These are phyloP conservation scores for Agrilus planipennis DNA, from an alignment of 1,140 invertebrate genomes.

Conservation along the genomic window DNA sequence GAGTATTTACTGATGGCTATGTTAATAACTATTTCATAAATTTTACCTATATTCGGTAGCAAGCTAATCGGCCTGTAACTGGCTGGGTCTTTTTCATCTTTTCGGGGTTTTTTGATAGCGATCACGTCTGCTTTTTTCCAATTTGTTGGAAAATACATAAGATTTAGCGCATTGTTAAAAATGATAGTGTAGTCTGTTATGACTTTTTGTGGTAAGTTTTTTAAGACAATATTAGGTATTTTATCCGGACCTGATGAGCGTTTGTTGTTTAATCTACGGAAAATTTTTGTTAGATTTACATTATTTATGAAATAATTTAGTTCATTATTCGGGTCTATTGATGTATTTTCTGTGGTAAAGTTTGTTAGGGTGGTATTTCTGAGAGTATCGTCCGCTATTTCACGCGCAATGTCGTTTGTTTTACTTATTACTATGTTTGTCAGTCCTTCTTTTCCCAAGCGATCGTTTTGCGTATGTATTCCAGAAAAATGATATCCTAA, in stretches of 20 bases:
- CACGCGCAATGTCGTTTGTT: too few relatives aligned
- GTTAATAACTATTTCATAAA: constrained; percentile 23
- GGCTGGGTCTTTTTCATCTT: constrained; percentile 16
- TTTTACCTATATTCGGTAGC: constrained; percentile 25
- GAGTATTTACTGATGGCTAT: constrained; percentile 8
- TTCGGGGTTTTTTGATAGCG: constrained; percentile 31
- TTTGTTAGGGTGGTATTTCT: too few relatives aligned
- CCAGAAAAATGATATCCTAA: too few relatives aligned
- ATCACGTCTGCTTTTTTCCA: constrained; percentile 29
- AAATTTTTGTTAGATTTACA: too few relatives aligned
- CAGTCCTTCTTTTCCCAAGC: too few relatives aligned
- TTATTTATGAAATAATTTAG: too few relatives aligned
- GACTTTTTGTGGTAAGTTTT: constrained; percentile 14
- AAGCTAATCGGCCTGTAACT: constrained; percentile 31
- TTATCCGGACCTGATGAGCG: constrained; percentile 16
- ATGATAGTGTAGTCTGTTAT: constrained; percentile 10
- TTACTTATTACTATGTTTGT: too few relatives aligned
- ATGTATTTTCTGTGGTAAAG: too few relatives aligned
- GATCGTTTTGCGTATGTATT: too few relatives aligned
- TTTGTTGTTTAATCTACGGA: too few relatives aligned
- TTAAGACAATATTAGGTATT: constrained; percentile 16
- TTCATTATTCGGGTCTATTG: too few relatives aligned
- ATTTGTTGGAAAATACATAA: constrained; percentile 17
- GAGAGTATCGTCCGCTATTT: too few relatives aligned
- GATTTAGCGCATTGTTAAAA: constrained; percentile 8